Conservation (phyloP, 2,113 vertebrate species). For the Cebus imitator region DNA sequence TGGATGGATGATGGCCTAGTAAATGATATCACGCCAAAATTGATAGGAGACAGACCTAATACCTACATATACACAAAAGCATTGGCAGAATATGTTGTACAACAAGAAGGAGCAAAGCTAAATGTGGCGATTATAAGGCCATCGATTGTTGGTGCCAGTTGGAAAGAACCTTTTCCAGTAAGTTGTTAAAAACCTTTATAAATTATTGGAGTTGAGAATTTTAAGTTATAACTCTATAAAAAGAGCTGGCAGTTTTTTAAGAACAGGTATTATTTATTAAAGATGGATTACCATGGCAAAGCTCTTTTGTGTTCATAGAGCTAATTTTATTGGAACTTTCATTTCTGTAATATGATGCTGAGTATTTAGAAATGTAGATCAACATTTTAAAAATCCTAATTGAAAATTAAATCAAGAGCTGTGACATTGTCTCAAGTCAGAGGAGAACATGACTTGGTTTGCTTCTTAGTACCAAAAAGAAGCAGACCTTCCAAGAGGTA, state of each 20-base stretch:
- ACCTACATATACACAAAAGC: conserved; percentile 98
- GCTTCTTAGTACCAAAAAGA: conserved; percentile 26
- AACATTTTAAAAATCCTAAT: conserved; percentile 25
- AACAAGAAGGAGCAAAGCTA: conserved; percentile 93
- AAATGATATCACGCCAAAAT: conserved; percentile 93
- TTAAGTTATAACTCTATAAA: conserved; percentile 16
- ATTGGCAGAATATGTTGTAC: conserved; percentile 95
- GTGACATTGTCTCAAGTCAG: background rate
- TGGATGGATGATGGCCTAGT: conserved; percentile 99
- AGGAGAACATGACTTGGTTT: conserved; percentile 18
- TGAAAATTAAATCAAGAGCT: conserved; percentile 22
- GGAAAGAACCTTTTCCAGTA: conserved; percentile 99
- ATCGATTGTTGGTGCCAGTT: conserved; percentile 98
- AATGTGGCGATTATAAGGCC: conserved; percentile 96
- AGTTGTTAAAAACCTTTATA: conserved; percentile 79
- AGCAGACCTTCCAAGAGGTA: background rate
- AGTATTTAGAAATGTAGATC: background rate
- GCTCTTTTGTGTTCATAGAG: background rate
- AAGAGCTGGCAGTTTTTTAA: background rate
- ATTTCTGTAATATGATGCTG: background rate
- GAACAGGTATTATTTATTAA: conserved; percentile 24
- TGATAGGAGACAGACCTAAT: conserved; percentile 94
- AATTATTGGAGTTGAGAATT: conserved; percentile 37
- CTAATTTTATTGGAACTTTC: background rate
- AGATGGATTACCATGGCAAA: background rate